Base-by-base conservation (phyloP, 2,797 vertebrate species). In the Hydrocynus forskahlii region DNA sequence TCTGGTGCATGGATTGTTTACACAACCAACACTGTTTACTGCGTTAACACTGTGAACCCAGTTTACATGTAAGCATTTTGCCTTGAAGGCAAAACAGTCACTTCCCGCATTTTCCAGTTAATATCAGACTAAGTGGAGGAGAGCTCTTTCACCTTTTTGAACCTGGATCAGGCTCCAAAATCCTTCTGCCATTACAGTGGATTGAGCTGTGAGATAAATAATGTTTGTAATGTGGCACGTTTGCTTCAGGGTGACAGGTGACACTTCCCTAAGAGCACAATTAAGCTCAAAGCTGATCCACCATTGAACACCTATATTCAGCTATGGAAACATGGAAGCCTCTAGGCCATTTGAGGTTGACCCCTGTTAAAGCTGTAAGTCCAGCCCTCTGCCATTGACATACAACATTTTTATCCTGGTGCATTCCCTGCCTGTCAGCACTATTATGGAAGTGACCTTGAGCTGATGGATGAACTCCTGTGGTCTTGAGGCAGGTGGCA, bases 31-130 rank as follows among this genome's bases (percentile, higher is more conserved):
- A 81, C 17, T 88, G 87, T 91, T 89, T 92, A 79, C 87, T 85
- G 76, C 82, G 72, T 85, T 83, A 45, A 59, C 9, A 12, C 48
- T 23, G 0, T 16, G 70, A 50, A 4, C 19, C 35, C 23, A 89
- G 89, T 91, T 92, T 90, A 92, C 87, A 91, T 90, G 79, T 91
- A 86, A 89, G 83, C 71, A 82, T 29, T 76, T 84, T 85, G 84
- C 72, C 85, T 85, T 86, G 71, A 69, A 85, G 83, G 70, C 87
- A 87, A 86, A 88, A 81, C 80, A 80, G 59, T 45, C 4, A 48
- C 68, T 68, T n/a, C 52, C 35, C 67, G 48, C 73, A 81, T 83
- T 76, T 76, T 70, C 60, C 54, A 48, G 62, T n/a, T 59, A 43
- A 66, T 40, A 17, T 40, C 63, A 66, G 68, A 79, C 68, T 57